Evolutionary conservation across 2,113 vertebrate species (phyloP).

Genomic region (Coptodon rendalli): DNA sequence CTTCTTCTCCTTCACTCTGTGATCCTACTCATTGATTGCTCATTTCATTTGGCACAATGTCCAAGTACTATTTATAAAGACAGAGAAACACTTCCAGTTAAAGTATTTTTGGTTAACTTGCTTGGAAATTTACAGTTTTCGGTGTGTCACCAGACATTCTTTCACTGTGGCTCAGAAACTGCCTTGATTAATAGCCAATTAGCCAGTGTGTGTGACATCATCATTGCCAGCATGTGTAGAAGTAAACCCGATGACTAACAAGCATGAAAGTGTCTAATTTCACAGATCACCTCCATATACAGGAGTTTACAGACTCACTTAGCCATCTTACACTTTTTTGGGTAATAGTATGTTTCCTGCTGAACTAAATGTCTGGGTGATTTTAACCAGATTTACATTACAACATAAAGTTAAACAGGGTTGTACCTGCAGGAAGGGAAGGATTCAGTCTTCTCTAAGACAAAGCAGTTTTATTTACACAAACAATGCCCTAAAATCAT

Average conservation of each 20-base stretch:
- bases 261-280: neutral
- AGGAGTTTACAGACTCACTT: neutral
- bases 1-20: neutral
- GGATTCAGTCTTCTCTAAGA: neutral
- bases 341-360: neutral
- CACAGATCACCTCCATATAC: neutral
- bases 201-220: conserved; percentile 8
- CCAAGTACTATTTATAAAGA: conserved; percentile 9
- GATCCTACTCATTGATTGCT: neutral
- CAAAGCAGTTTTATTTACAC: neutral
- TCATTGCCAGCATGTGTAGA: conserved; percentile 6
- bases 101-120: neutral
- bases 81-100: neutral
- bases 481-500: neutral
- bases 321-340: neutral
- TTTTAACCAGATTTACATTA: neutral
- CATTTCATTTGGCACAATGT: neutral
- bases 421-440: neutral
- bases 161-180: neutral
- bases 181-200: conserved; percentile 4
- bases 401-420: neutral
- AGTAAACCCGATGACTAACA: conserved; percentile 18
- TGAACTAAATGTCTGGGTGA: neutral
- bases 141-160: neutral
- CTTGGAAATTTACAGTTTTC: neutral